Percentiles rank a stretch among this genome's conserved stretches.
phyloP scores from a whole-genome alignment of 1,140 invertebrate genomes.

The Agrilus planipennis region DNA sequence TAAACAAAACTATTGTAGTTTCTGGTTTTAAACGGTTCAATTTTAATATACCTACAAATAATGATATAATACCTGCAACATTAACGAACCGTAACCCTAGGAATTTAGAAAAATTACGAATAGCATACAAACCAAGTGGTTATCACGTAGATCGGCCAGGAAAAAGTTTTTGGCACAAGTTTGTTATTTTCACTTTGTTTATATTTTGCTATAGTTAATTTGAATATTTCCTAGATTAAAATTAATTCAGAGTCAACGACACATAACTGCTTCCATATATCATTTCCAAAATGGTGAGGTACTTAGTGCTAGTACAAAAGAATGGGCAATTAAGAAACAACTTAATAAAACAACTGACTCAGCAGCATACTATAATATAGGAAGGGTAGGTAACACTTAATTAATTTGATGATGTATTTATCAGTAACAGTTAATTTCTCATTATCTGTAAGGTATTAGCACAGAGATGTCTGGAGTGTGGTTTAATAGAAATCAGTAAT shows the following conservation, averaged over 20 bases:
- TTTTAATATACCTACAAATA: not conserved
- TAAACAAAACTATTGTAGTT: no score
- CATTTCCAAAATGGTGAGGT: constrained; percentile 67
- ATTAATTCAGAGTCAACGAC: constrained; percentile 37
- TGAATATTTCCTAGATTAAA: no score
- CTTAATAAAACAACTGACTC: constrained; percentile 67
- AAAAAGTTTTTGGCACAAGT: constrained; percentile 71
- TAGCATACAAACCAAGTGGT: constrained; percentile 72
- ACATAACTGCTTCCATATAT: constrained; percentile 47
- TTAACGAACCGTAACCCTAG: constrained; percentile 74
- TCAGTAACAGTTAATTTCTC: not conserved
- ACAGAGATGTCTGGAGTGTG: constrained; percentile 67
- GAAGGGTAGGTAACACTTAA: constrained; percentile 37
- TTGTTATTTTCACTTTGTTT: constrained; percentile 21
- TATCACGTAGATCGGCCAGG: constrained; percentile 66
- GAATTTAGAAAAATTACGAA: constrained; percentile 73
- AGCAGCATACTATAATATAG: constrained; percentile 66
- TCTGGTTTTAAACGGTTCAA: no score
- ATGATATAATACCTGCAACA: constrained; percentile 16
- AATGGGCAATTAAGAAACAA: constrained; percentile 73
- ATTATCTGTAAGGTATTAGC: constrained; percentile 44
- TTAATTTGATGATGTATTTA: not conserved
- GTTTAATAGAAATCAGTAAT: constrained; percentile 60
- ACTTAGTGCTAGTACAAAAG: constrained; percentile 64
- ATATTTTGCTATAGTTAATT: not conserved